These are phyloP conservation scores for Drosophila varians DNA, from an alignment of 1,140 invertebrate species.

Conservation along the genomic window DNA sequence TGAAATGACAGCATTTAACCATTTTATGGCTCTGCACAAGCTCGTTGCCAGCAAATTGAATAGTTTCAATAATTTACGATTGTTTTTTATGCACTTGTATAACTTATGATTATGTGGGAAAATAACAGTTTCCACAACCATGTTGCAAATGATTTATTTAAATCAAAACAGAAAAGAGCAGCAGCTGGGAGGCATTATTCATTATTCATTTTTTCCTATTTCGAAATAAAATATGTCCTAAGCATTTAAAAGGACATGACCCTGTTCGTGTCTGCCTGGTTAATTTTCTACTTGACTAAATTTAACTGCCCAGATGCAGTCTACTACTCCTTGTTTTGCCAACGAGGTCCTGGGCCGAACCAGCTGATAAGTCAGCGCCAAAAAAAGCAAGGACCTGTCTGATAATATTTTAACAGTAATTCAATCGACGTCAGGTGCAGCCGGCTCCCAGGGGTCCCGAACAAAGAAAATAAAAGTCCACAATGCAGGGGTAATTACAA, in stretches of 20 bases:
- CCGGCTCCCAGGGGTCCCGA: conserved; percentile 4
- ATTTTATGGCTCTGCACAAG: conserved; percentile 39
- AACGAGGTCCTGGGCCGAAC: neutral
- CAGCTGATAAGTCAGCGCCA: conserved; percentile 21
- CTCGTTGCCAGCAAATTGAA: conserved; percentile 30
- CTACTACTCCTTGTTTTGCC: neutral
- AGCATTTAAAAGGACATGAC: neutral
- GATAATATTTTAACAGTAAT: conserved; percentile 76
- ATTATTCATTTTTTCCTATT: neutral
- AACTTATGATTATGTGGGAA: conserved; percentile 12
- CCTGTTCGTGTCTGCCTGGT: conserved; percentile 2
- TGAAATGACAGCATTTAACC: conserved; percentile 38
- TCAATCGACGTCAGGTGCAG: conserved; percentile 53
- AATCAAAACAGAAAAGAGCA: neutral
- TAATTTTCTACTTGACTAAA: conserved; percentile 28
- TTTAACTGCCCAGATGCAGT: conserved; percentile 20
- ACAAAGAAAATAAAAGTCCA: conserved; percentile 55
- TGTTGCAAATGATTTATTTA: neutral
- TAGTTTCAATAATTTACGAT: conserved; percentile 57
- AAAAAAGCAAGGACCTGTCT: conserved; percentile 37
- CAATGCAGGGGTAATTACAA: conserved; percentile 79
- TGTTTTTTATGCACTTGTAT: conserved; percentile 9
- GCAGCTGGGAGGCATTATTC: neutral
- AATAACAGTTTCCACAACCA: conserved; percentile 4
- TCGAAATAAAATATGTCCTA: neutral